These are phyloP conservation scores for Mormyrus proboscirostris DNA, from an alignment of 2,797 vertebrate genomes.

Conservation along the genomic window DNA sequence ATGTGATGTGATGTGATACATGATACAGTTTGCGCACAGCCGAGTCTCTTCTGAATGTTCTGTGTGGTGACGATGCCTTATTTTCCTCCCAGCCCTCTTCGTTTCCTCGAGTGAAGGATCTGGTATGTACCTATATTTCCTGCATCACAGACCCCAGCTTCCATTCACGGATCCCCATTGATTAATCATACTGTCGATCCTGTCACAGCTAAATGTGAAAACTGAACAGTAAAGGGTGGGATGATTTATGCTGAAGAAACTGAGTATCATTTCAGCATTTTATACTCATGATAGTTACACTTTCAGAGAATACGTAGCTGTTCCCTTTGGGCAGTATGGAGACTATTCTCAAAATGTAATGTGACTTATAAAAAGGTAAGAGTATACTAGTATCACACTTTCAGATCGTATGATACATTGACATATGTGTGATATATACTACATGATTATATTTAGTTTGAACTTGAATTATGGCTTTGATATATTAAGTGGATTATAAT, in stretches of 20 bases:
- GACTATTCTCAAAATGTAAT: not conserved
- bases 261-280: not conserved
- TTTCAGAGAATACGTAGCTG: not conserved
- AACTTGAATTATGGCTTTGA: not conserved
- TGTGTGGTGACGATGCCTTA: not conserved
- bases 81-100: not conserved
- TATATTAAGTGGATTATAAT: not conserved
- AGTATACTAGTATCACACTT: not conserved
- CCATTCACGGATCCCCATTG: not conserved
- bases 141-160: not conserved
- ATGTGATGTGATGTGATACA: not conserved
- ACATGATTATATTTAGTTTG: not conserved
- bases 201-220: constrained; percentile 4
- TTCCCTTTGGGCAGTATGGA: not conserved
- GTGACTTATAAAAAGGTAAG: not conserved
- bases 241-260: not conserved
- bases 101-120: not conserved
- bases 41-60: not conserved
- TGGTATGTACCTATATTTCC: not conserved
- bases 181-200: not conserved
- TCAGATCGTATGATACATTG: not conserved
- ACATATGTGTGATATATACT: not conserved
- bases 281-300: not conserved
- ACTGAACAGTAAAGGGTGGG: not conserved
- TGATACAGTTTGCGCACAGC: not conserved